Evolutionary conservation across 2,888 invertebrate species (phyloP).

Genomic region (Microplitis manilae): DNA sequence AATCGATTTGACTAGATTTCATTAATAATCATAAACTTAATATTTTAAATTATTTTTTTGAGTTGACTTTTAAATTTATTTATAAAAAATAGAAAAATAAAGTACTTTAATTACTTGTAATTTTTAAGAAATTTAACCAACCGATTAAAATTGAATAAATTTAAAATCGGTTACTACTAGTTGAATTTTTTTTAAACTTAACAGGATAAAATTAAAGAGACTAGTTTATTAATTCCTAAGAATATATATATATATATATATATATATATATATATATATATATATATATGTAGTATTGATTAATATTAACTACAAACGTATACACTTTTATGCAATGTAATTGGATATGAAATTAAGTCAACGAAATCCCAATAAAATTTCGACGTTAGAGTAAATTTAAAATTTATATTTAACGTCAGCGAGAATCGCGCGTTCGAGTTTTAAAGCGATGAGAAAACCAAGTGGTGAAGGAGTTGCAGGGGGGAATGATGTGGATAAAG

Average conservation of each 20-base stretch:
- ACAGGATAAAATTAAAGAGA: no score
- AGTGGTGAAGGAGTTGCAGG: background rate
- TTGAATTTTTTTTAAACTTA: no score
- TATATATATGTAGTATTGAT: slow-evolving; percentile 15
- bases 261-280: slow-evolving; percentile 6
- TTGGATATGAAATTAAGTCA: slow-evolving; percentile 70
- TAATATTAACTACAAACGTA: slow-evolving; percentile 17
- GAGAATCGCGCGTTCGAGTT: slow-evolving; percentile 27
- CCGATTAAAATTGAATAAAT: no score
- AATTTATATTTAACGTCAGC: slow-evolving; percentile 65
- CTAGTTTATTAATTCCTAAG: no score
- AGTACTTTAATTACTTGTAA: no score
- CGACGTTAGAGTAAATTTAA: slow-evolving; percentile 57
- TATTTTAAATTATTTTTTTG: no score
- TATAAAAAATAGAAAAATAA: no score
- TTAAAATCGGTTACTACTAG: no score
- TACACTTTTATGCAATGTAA: slow-evolving; percentile 63
- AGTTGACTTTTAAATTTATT: no score
- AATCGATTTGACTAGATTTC: no score
- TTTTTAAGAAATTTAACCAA: no score
- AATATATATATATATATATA: background rate
- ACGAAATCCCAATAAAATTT: slow-evolving; percentile 67
- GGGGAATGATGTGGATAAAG: background rate
- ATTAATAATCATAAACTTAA: no score
- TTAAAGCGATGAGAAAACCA: background rate